These are phyloP conservation scores for Melinopterus prodromus DNA, from an alignment of 2,888 invertebrate genomes.

Conservation along the genomic window DNA sequence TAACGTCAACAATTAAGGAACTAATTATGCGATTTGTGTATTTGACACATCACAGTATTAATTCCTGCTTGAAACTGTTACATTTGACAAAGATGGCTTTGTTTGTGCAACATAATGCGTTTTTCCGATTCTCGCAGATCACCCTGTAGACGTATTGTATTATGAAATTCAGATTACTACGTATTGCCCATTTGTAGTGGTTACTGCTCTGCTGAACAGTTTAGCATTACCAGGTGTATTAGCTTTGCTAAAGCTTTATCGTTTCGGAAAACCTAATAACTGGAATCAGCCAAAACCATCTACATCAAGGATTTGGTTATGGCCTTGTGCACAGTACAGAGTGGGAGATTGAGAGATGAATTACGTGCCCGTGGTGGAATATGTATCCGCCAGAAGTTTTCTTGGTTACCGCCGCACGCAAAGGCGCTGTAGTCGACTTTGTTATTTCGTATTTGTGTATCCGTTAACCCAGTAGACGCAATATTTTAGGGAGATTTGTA, in stretches of 20 bases:
- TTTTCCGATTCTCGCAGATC: background rate
- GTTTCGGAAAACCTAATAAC: background rate
- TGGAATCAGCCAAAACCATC: conserved; percentile 43
- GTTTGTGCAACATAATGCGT: background rate
- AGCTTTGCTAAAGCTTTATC: background rate
- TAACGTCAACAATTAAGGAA: conserved; percentile 51
- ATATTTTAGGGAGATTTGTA: background rate
- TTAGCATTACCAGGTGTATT: too few relatives aligned
- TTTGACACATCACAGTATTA: conserved; percentile 58
- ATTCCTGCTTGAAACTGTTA: conserved; percentile 50
- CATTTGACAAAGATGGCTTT: conserved; percentile 9
- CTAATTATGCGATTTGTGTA: conserved; percentile 58
- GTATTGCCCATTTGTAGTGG: background rate
- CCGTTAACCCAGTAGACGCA: background rate
- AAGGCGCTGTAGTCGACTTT: conserved; percentile 35
- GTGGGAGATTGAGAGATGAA: too few relatives aligned
- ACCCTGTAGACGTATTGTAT: background rate
- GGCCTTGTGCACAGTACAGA: too few relatives aligned
- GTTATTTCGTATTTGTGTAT: too few relatives aligned
- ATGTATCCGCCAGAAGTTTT: too few relatives aligned
- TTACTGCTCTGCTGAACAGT: background rate
- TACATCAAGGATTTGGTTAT: conserved; percentile 39
- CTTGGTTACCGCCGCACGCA: too few relatives aligned
- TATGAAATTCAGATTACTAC: too few relatives aligned
- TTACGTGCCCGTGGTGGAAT: too few relatives aligned